Evolutionary conservation across 2,888 invertebrate genomes (phyloP), one percentile per base, ranked within the genome.

Genomic region (Anticlea derivata): DNA sequence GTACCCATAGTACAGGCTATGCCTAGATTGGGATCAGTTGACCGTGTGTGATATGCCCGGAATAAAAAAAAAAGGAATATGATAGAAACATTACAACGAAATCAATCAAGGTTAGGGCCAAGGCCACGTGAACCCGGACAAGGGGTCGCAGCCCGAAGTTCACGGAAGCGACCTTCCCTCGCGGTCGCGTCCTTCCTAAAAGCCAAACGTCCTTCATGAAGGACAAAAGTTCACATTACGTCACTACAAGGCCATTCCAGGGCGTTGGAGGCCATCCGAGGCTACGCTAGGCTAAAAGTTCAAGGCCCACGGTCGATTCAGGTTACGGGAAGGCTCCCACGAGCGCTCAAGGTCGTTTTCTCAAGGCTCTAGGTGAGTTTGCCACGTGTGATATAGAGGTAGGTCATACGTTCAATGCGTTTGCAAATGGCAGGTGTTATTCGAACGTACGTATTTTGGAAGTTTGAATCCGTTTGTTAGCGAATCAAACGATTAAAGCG

Each of bases 181-280:
- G 2, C 10, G 12, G 35, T 10, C 23, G 31, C 31, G 29, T 35
- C 41, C 46, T 46, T 35, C 35, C 8, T 33, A 7, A 37, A 38
- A 50, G 33, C 33, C 1, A 2, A 17, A n/a, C 10, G 53, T 35
- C 44, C 44, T 44, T 33, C 23, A 6, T 6, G 6, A 29, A 44
- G 52, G 44, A 6, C 44, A 17, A 34, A 48, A 49, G 53, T 44
- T 45, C 48, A 49, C 22, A 22, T n/a, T 3, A 13, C 20, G 12
- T 13, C 22, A 12, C 1, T 20, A 0, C 35, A 46, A 46, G 51
- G 50, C 7, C 45, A 26, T 39, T 45, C 44, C 45, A 51, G 46
- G 41, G 12, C 43, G 17, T 43, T n/a, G 37, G 22, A 37, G 43
- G 31, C 29, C 17, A 17, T 33, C 23, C 5, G 24, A 35, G 47